A percentile compares a stretch with the other conserved stretches of the same genome.
Evolutionary conservation across 1,140 invertebrate species (phyloP).

Genomic region (Diabrotica virgifera): DNA sequence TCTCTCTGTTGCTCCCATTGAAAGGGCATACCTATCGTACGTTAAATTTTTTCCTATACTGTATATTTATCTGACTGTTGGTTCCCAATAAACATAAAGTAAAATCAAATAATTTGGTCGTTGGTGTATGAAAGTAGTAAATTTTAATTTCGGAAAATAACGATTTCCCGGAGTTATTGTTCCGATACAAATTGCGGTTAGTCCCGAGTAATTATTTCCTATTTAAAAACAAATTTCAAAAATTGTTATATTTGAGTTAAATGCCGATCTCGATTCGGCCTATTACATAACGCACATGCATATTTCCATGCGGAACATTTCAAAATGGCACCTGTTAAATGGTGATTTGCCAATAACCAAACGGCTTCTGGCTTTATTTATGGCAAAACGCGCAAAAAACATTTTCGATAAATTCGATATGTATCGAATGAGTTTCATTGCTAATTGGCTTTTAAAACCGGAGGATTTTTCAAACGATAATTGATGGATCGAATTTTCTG

Average conservation of each 20-base stretch:
- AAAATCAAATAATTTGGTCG: too few relatives aligned
- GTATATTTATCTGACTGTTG: too few relatives aligned
- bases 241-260: not conserved
- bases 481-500: not conserved
- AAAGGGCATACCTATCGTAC: too few relatives aligned
- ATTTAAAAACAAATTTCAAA: not conserved
- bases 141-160: too few relatives aligned
- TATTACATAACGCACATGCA: not conserved
- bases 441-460: not conserved
- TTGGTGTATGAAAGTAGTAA: too few relatives aligned
- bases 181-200: too few relatives aligned
- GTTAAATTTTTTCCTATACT: too few relatives aligned
- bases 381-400: too few relatives aligned
- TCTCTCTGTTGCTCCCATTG: too few relatives aligned
- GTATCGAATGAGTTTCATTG: not conserved
- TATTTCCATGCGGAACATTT: not conserved
- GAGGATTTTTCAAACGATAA: not conserved
- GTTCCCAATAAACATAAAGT: too few relatives aligned
- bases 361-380: not conserved
- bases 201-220: too few relatives aligned
- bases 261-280: not conserved
- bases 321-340: conserved; percentile 2
- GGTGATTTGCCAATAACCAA: not conserved
- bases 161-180: too few relatives aligned
- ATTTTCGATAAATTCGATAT: conserved; percentile 1